Evolutionary conservation across 2,113 vertebrate genomes (phyloP).

Genomic region (Bolborhynchus lineola): DNA sequence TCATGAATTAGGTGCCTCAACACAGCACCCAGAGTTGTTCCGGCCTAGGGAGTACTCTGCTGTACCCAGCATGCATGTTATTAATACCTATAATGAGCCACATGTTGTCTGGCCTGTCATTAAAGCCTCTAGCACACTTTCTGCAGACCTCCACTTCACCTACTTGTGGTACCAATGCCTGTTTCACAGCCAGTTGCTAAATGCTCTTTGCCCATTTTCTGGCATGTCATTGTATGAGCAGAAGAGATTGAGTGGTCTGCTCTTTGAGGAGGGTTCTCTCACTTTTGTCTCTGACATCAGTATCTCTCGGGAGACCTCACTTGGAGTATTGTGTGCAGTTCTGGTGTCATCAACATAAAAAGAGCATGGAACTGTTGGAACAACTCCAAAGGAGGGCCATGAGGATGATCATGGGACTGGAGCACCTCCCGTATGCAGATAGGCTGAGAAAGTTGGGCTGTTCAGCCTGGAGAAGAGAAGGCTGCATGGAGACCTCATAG

Average conservation of each 20-base stretch:
- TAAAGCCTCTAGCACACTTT: background rate
- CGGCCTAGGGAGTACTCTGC: background rate
- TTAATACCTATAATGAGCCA: background rate
- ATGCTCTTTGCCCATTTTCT: background rate
- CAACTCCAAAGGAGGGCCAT: too few species aligned
- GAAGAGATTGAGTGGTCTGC: background rate
- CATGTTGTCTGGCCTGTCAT: background rate
- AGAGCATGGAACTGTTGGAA: too few species aligned
- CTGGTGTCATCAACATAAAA: too few species aligned
- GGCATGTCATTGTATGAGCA: background rate
- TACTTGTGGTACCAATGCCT: background rate
- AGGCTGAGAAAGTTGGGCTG: too few species aligned
- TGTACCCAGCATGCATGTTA: background rate
- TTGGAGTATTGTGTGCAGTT: too few species aligned
- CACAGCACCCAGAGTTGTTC: background rate
- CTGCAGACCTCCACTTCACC: background rate
- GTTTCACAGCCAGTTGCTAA: background rate
- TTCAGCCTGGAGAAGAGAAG: too few species aligned
- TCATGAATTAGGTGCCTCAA: background rate
- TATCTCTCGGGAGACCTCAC: background rate
- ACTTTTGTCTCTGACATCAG: background rate
- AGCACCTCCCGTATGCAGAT: too few species aligned
- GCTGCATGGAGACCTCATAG: too few species aligned
- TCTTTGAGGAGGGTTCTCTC: background rate
- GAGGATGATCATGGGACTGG: too few species aligned